A percentile compares a stretch with the other conserved stretches of the same genome.
Evolutionary conservation across 2,797 vertebrate species (phyloP).

Genomic region (Meda fulgida): DNA sequence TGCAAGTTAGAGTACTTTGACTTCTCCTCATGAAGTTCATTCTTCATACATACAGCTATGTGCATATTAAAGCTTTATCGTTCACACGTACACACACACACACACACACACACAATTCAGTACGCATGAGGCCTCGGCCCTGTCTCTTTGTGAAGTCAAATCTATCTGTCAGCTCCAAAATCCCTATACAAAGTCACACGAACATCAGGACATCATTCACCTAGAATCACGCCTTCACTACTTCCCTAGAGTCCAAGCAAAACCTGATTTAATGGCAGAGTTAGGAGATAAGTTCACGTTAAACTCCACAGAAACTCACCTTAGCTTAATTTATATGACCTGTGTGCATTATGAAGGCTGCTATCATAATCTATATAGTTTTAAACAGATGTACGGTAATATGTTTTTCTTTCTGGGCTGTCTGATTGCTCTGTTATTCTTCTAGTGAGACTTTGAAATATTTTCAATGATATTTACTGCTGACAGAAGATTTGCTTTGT

Average conservation of each 20-base stretch:
- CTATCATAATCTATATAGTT: conserved; percentile 17
- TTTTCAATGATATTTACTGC: not conserved
- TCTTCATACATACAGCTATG: conserved; percentile 47
- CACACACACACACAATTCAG: not conserved
- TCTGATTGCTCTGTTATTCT: conserved; percentile 19
- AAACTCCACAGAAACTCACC: conserved; percentile 23
- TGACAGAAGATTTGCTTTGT: conserved; percentile 24
- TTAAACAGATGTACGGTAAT: not conserved
- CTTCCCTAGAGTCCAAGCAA: conserved; percentile 1
- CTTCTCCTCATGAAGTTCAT: conserved; percentile 44
- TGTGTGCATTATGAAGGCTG: not conserved
- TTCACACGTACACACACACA: not conserved
- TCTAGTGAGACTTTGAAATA: not conserved
- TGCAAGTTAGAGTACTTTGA: conserved; percentile 34
- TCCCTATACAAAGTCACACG: conserved; percentile 34
- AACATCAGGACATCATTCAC: conserved; percentile 11
- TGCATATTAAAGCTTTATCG: conserved; percentile 33
- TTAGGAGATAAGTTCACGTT: not conserved
- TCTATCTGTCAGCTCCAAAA: conserved; percentile 39
- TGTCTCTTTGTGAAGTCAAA: conserved; percentile 46
- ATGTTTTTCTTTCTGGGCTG: conserved; percentile 9
- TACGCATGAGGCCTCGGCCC: not conserved
- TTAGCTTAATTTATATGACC: not conserved
- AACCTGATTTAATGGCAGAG: conserved; percentile 25
- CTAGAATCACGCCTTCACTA: not conserved